These are phyloP conservation scores for Cyrtorhinus lividipennis DNA, from an alignment of 1,140 invertebrate species.

Conservation along the genomic window DNA sequence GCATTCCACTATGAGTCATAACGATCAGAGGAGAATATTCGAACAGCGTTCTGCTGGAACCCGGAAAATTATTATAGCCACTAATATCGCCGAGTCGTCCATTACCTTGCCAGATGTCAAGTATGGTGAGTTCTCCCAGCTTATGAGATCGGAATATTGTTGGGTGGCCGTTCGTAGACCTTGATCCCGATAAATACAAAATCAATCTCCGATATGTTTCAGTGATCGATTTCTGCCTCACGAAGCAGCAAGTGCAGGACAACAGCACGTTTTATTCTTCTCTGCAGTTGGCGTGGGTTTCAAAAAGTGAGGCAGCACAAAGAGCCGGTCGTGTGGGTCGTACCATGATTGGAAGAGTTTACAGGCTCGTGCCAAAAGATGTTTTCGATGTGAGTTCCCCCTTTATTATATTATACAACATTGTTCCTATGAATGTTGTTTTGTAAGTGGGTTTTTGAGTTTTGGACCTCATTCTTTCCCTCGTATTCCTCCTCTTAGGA, in stretches of 20 bases:
- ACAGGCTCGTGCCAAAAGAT: conserved; percentile 55
- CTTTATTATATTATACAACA: too few species aligned
- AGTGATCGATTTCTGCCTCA: conserved; percentile 94
- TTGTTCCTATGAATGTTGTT: not conserved
- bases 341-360: conserved; percentile 70
- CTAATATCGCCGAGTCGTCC: conserved; percentile 94
- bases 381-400: conserved; percentile 54
- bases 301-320: conserved; percentile 76
- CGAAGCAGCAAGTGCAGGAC: conserved; percentile 65
- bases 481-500: not conserved
- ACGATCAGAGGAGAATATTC: conserved; percentile 60
- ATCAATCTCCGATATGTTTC: conserved; percentile 27
- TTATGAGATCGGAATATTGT: too few species aligned
- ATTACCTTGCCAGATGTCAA: conserved; percentile 87
- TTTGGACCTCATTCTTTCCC: not conserved
- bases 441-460: not conserved
- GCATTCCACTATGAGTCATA: conserved; percentile 51
- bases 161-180: too few species aligned
- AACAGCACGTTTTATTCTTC: conserved; percentile 59
- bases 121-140: conserved; percentile 55
- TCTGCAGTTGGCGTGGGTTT: conserved; percentile 72
- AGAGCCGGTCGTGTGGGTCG: conserved; percentile 80
- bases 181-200: too few species aligned
- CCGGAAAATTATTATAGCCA: conserved; percentile 82
- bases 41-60: conserved; percentile 34